A percentile compares a stretch with the other conserved stretches of the same genome.
These are phyloP conservation scores for Lymantria monacha DNA, from an alignment of 2,888 invertebrate genomes.

Conservation along the genomic window DNA sequence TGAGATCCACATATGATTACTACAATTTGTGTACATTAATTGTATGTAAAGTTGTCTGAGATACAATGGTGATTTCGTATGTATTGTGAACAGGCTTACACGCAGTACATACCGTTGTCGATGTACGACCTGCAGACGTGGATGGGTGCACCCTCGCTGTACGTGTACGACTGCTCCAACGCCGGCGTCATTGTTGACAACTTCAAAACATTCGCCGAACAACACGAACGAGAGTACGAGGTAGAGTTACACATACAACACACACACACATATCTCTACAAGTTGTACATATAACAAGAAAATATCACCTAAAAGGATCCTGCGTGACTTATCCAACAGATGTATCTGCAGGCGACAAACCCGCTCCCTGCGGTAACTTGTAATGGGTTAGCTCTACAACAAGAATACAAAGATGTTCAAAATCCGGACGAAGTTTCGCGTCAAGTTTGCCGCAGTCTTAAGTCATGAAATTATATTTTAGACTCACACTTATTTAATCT, in stretches of 20 bases:
- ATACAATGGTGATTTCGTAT: no score
- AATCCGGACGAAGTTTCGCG: no score
- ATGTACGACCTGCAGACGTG: conserved; percentile 99
- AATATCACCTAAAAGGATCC: neutral
- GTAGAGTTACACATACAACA: conserved; percentile 34
- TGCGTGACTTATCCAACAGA: neutral
- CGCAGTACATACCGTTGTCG: conserved; percentile 99
- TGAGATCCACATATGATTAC: no score
- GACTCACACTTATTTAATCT: no score
- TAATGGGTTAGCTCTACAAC: no score
- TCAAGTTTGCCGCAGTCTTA: no score
- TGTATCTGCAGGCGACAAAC: no score
- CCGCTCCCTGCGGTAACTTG: no score
- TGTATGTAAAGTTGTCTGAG: no score
- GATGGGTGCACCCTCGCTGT: conserved; percentile 99
- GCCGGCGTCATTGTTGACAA: conserved; percentile 98
- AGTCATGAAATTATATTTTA: no score
- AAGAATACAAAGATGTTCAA: no score
- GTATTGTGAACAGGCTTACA: conserved; percentile 87
- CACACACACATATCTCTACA: neutral
- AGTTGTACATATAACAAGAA: neutral
- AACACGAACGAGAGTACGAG: conserved; percentile 90
- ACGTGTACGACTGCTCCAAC: conserved; percentile 99
- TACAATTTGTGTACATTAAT: no score
- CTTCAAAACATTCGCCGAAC: conserved; percentile 93